A percentile compares a stretch with the other conserved stretches of the same genome.
phyloP scores from a whole-genome alignment of 2,888 invertebrate genomes.

The Xanthia togata region DNA sequence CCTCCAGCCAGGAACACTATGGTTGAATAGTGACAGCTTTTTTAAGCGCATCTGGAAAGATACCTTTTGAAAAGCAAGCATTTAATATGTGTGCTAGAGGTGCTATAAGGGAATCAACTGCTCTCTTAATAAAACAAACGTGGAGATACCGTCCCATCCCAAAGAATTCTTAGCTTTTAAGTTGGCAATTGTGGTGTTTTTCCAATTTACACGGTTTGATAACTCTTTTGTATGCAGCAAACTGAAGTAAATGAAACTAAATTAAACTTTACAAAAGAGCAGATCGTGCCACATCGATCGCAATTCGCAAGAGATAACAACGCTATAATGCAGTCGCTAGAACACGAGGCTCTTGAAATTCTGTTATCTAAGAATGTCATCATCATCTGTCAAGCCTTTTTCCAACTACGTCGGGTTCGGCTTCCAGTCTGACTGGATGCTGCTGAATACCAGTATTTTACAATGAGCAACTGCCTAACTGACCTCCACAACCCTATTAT shows the following conservation, averaged over 20 bases:
- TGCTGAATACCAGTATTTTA: conserved; percentile 1
- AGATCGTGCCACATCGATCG: not conserved
- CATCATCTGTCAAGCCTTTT: not conserved
- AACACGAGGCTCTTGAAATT: not conserved
- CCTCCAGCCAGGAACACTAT: too few relatives aligned
- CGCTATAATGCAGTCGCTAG: not conserved
- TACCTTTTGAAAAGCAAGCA: too few relatives aligned
- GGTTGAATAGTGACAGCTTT: too few relatives aligned
- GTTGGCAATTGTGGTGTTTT: not conserved
- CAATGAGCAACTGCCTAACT: not conserved
- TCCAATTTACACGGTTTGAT: not conserved
- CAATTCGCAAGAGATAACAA: not conserved
- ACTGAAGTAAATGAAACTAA: not conserved
- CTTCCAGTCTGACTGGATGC: not conserved
- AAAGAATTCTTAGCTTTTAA: too few relatives aligned
- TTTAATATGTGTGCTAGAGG: too few relatives aligned
- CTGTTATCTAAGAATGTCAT: not conserved
- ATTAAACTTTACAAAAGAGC: not conserved
- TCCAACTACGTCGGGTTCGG: not conserved
- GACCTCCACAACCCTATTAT: not conserved
- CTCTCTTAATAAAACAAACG: too few relatives aligned
- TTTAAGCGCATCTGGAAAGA: too few relatives aligned
- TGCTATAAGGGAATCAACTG: too few relatives aligned
- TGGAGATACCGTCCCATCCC: too few relatives aligned
- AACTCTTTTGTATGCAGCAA: not conserved